phyloP scores from a whole-genome alignment of 2,888 invertebrate species.

The Tenodera sinensis region DNA sequence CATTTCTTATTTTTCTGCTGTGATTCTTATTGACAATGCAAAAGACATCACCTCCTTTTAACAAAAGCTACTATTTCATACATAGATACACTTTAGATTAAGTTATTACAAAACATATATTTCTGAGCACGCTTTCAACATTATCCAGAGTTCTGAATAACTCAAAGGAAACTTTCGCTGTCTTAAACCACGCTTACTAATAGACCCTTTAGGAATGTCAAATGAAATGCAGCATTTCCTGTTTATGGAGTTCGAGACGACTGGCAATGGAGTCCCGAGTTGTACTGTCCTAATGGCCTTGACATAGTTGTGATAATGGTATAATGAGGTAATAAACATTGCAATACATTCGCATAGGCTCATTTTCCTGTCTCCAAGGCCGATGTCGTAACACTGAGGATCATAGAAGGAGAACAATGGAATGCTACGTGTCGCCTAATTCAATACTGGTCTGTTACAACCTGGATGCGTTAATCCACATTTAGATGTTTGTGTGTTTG shows the following conservation, averaged over 20 bases:
- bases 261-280: not conserved
- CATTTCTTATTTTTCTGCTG: too few species aligned
- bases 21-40: too few species aligned
- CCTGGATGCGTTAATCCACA: not conserved
- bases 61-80: too few species aligned
- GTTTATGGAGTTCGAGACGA: not conserved
- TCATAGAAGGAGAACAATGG: not conserved
- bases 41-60: too few species aligned
- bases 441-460: not conserved
- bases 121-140: too few species aligned
- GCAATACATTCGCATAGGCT: not conserved
- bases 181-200: too few species aligned
- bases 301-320: not conserved
- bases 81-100: too few species aligned
- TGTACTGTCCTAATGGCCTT: not conserved
- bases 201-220: too few species aligned
- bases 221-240: not conserved
- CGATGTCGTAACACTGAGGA: not conserved
- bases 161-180: too few species aligned
- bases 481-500: too few species aligned
- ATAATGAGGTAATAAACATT: not conserved
- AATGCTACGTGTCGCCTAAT: not conserved
- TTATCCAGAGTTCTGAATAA: too few species aligned
- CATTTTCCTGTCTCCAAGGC: not conserved
- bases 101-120: too few species aligned